A percentile compares a stretch with the other conserved stretches of the same genome.
These are phyloP conservation scores for Brienomyrus longianalis DNA, from an alignment of 2,113 vertebrate genomes.

Conservation along the genomic window DNA sequence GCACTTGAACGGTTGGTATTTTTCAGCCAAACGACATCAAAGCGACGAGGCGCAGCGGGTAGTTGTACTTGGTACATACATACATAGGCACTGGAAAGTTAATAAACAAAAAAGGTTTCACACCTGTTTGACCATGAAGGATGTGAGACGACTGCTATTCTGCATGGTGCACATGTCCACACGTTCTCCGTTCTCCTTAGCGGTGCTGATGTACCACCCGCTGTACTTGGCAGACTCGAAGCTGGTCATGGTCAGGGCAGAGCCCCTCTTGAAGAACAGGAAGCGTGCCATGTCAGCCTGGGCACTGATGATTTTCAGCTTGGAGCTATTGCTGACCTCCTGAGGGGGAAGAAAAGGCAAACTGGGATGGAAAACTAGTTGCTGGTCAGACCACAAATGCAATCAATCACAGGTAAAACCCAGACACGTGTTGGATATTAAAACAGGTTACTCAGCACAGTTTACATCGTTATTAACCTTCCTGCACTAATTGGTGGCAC, in stretches of 20 bases:
- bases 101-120: neutral
- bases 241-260: neutral
- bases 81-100: neutral
- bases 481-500: neutral
- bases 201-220: constrained; percentile 53
- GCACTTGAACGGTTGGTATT: neutral
- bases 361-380: neutral
- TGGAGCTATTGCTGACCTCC: constrained; percentile 10
- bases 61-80: constrained; percentile 25
- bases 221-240: constrained; percentile 48
- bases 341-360: constrained; percentile 22
- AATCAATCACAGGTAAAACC: neutral
- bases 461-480: neutral
- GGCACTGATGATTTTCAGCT: constrained; percentile 1
- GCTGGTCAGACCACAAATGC: neutral
- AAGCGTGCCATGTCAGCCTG: constrained; percentile 31
- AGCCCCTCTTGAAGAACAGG: constrained; percentile 41
- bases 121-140: constrained; percentile 27
- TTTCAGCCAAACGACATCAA: neutral
- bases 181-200: neutral
- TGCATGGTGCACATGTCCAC: constrained; percentile 38
- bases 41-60: neutral
- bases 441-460: neutral
- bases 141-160: rapidly evolving
- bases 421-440: neutral